Evolutionary conservation across 2,113 vertebrate genomes (phyloP).

Genomic region (Tupaia chinensis): DNA sequence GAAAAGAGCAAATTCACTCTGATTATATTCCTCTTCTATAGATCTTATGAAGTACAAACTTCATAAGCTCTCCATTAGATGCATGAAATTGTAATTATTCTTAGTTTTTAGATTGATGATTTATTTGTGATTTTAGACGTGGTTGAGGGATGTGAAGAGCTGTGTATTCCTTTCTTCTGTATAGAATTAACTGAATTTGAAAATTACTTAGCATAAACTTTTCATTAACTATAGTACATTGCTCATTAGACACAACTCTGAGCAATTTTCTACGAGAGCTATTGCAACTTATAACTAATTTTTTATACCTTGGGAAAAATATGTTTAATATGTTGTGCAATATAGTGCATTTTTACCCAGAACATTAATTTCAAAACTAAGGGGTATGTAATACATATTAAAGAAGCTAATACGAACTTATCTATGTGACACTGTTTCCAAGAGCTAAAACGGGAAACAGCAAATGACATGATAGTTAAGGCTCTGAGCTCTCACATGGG

Average conservation of each 20-base stretch:
- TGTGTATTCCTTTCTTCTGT: not conserved
- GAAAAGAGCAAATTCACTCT: not conserved
- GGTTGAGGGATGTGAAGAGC: not conserved
- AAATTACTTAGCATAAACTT: not conserved
- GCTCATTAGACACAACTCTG: not conserved
- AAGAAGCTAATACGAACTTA: not conserved
- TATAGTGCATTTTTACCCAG: slow-evolving; percentile 21
- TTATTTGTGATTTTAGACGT: not conserved
- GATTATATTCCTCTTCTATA: not conserved
- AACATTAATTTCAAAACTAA: slow-evolving; percentile 32
- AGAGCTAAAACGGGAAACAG: too few species aligned
- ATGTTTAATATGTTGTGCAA: not conserved
- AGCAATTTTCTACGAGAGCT: slow-evolving; percentile 23
- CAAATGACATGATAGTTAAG: too few species aligned
- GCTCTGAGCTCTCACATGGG: too few species aligned
- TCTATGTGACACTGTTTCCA: not conserved
- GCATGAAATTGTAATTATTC: not conserved
- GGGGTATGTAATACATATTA: not conserved
- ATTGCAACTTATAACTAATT: slow-evolving; percentile 22
- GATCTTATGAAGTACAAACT: not conserved
- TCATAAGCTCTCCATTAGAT: not conserved
- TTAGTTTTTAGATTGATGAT: not conserved
- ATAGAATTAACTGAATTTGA: not conserved
- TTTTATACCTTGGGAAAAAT: not conserved
- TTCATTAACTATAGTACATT: slow-evolving; percentile 22